Evolutionary conservation across 2,113 vertebrate genomes (phyloP).

Genomic region (Solenodon paradoxus): DNA sequence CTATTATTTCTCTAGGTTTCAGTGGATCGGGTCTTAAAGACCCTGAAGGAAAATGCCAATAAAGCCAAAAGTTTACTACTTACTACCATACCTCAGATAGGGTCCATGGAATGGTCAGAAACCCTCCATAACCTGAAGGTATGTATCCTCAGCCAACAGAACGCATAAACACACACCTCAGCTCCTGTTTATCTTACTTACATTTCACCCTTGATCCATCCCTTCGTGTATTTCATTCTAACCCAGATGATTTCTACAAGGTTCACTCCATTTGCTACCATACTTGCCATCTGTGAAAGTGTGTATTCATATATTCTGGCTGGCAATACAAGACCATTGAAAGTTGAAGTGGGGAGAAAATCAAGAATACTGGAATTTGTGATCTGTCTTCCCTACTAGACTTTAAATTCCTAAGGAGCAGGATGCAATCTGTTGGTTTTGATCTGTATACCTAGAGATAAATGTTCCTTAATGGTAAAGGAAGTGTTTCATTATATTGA

Average conservation of each 20-base stretch:
- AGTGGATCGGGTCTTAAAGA: constrained; percentile 97
- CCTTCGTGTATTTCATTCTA: not conserved
- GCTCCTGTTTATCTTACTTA: not conserved
- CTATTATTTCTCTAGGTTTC: constrained; percentile 88
- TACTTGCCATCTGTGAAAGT: not conserved
- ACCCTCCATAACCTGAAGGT: constrained; percentile 90
- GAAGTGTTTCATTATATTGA: not conserved
- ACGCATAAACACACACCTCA: not conserved
- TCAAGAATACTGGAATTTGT: not conserved
- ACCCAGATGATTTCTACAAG: not conserved
- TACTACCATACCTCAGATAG: constrained; percentile 92
- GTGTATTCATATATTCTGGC: not conserved
- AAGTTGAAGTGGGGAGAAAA: not conserved
- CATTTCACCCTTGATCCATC: not conserved
- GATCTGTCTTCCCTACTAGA: not conserved
- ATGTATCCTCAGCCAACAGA: constrained; percentile 43
- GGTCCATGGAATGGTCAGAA: constrained; percentile 92
- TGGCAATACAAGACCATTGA: not conserved
- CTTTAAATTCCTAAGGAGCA: not conserved
- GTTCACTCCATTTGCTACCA: not conserved
- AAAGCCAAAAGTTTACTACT: constrained; percentile 97
- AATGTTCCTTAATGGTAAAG: not conserved
- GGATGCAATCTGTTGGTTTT: not conserved
- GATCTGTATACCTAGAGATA: not conserved
- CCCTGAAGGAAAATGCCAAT: constrained; percentile 96